Percentiles rank a stretch among this genome's conserved stretches.
phyloP scores from a whole-genome alignment of 2,888 invertebrate species.

The Clivina fossor region DNA sequence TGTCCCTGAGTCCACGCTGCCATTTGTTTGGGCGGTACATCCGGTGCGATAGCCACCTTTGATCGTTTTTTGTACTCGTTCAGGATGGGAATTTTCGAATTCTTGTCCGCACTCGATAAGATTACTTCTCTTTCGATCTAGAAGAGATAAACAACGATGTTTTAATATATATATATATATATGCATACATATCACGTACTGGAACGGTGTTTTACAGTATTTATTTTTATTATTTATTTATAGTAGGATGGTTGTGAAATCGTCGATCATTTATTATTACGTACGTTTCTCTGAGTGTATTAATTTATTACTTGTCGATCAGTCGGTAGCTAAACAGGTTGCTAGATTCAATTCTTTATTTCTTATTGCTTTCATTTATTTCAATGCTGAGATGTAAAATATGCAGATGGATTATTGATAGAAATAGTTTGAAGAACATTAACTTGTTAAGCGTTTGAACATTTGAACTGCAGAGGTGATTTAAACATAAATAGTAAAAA shows the following conservation, averaged over 20 bases:
- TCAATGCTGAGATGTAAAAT: too few species aligned
- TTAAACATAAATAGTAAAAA: too few species aligned
- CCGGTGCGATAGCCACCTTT: slow-evolving; percentile 69
- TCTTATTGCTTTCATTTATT: too few species aligned
- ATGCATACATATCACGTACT: slow-evolving; percentile 22
- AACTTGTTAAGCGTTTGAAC: too few species aligned
- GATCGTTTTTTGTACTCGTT: slow-evolving; percentile 69
- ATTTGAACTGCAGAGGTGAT: too few species aligned
- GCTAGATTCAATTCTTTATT: too few species aligned
- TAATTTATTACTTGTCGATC: slow-evolving; percentile 14
- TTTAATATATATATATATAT: not conserved
- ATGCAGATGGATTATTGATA: too few species aligned
- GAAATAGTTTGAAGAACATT: too few species aligned
- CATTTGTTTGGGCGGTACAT: slow-evolving; percentile 72
- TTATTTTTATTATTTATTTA: slow-evolving; percentile 4
- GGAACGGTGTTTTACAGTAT: not conserved
- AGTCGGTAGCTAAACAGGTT: too few species aligned
- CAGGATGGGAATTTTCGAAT: slow-evolving; percentile 75
- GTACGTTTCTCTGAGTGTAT: slow-evolving; percentile 5
- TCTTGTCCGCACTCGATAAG: slow-evolving; percentile 72
- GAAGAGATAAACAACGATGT: too few species aligned
- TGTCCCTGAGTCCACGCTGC: slow-evolving; percentile 68
- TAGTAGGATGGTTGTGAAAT: slow-evolving; percentile 1
- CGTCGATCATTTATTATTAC: slow-evolving; percentile 9
- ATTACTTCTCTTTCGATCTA: slow-evolving; percentile 82